Percentiles rank a stretch among this genome's conserved stretches.
Conservation (phyloP, 2,888 invertebrate genomes). For the Drosophila kanekoi region DNA sequence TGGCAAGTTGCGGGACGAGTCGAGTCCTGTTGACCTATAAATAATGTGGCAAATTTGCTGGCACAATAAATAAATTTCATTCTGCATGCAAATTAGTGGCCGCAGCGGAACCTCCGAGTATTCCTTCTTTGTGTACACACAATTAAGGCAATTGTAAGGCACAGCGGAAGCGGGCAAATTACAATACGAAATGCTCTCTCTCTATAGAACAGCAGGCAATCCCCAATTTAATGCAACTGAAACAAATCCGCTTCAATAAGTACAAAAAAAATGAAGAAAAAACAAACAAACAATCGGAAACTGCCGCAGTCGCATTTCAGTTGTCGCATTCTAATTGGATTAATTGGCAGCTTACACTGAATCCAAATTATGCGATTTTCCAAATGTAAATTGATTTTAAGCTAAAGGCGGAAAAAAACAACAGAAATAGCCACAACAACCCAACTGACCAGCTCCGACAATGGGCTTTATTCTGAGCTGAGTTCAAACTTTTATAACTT, state of each 20-base stretch:
- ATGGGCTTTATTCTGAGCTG: too few relatives aligned
- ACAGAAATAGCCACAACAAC: too few relatives aligned
- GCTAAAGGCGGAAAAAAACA: not conserved
- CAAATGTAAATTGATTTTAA: slow-evolving; percentile 9
- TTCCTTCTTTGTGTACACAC: slow-evolving; percentile 16
- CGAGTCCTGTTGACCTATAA: slow-evolving; percentile 64
- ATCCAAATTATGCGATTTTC: slow-evolving; percentile 10
- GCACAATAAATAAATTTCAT: slow-evolving; percentile 72
- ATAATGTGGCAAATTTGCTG: slow-evolving; percentile 70
- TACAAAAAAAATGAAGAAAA: not conserved
- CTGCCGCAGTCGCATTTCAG: slow-evolving; percentile 3
- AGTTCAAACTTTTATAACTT: too few relatives aligned
- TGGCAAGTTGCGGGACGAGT: slow-evolving; percentile 15
- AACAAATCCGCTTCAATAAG: slow-evolving; percentile 43
- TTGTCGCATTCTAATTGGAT: slow-evolving; percentile 38
- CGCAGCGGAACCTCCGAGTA: slow-evolving; percentile 18
- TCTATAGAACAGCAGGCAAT: slow-evolving; percentile 25
- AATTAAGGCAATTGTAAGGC: slow-evolving; percentile 48
- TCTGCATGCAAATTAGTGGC: slow-evolving; percentile 66
- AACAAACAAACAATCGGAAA: slow-evolving; percentile 1
- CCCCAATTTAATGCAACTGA: slow-evolving; percentile 36
- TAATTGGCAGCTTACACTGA: slow-evolving; percentile 40
- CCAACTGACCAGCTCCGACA: too few relatives aligned
- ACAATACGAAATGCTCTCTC: slow-evolving; percentile 28
- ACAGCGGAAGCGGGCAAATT: slow-evolving; percentile 40